A percentile compares a stretch with the other conserved stretches of the same genome.
phyloP scores from a whole-genome alignment of 2,113 vertebrate species.

The Dascyllus trimaculatus region DNA sequence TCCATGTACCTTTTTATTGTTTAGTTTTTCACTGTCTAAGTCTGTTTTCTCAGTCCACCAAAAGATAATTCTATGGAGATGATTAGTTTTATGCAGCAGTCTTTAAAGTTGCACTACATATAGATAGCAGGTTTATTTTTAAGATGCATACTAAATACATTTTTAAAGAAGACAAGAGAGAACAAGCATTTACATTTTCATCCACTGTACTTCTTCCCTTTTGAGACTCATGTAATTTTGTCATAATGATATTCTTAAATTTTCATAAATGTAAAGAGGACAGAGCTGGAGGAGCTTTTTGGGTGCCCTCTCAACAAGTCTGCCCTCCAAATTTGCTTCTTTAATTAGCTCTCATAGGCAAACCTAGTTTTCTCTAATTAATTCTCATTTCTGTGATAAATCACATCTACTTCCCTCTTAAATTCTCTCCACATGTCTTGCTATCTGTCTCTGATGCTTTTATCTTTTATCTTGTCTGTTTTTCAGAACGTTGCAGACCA shows the following conservation, averaged over 20 bases:
- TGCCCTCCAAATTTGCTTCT: slow-evolving; percentile 8
- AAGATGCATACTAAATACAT: too few species aligned
- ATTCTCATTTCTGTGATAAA: neutral
- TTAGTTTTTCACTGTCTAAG: neutral
- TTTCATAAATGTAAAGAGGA: too few species aligned
- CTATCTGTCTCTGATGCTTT: neutral
- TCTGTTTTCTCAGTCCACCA: neutral
- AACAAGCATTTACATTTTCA: neutral
- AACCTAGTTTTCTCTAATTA: neutral
- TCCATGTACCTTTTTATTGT: neutral
- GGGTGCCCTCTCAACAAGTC: slow-evolving; percentile 3
- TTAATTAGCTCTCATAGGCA: neutral
- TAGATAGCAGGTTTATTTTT: too few species aligned
- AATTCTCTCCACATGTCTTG: neutral
- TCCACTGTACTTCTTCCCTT: too few species aligned
- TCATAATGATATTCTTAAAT: too few species aligned
- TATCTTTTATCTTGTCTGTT: slow-evolving; percentile 47
- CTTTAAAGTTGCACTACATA: neutral
- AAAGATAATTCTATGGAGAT: neutral
- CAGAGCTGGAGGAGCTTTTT: neutral
- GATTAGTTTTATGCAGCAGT: neutral
- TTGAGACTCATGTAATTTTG: too few species aligned
- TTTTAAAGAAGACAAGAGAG: neutral
- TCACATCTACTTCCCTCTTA: neutral
- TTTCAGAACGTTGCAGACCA: slow-evolving; percentile 94